Base-by-base conservation (phyloP, 2,113 vertebrate genomes). In the Anoura caudifer region DNA sequence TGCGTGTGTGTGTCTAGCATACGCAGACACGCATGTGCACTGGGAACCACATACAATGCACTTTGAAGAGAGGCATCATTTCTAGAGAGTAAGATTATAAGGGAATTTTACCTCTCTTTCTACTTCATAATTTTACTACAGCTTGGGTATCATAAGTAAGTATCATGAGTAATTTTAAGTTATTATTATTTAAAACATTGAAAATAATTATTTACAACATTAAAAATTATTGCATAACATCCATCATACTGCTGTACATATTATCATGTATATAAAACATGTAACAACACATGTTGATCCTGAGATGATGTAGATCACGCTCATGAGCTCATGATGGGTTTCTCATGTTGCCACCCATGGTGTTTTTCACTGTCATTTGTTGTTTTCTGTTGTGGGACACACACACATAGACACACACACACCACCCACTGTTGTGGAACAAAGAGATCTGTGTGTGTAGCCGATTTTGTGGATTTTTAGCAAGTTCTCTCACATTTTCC, bases 281-380 rank as follows among this genome's bases (percentile, higher is more conserved):
- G 12, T 20, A 11, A 50, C 28, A 19, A 47, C 50, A 20, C 19
- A 33, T 50, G 43, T 76, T 33, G 43, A 33, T 33, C 73, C 33
- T 12, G 9, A 33, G 31, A 26, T 22, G 43, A 24, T 0, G 5
- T 2, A 8, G 41, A 0, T 28, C 4, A 28, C 4, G 33, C 45
- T 12, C 16, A 61, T 22, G 70, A 63, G 8, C 20, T 38, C 19
- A 9, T 1, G 13, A 33, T 24, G 19, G 70, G 59, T 36, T 26
- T 90, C 22, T 56, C 85, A 22, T 1, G 36, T 52, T 0, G 1
- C 16, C 24, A 26, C 33, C 41, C 24, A 1, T 31, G 76, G 67
- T 0, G 0, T 4, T 16, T 70, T 54, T 86, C 36, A 7, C 31
- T 26, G 26, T 9, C 17, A 14, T 24, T 56, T 73, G 63, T 65